Percentiles rank a stretch among this genome's conserved stretches.
Evolutionary conservation across 2,797 vertebrate genomes (phyloP).

Genomic region (Hyperoplus lanceolatus): DNA sequence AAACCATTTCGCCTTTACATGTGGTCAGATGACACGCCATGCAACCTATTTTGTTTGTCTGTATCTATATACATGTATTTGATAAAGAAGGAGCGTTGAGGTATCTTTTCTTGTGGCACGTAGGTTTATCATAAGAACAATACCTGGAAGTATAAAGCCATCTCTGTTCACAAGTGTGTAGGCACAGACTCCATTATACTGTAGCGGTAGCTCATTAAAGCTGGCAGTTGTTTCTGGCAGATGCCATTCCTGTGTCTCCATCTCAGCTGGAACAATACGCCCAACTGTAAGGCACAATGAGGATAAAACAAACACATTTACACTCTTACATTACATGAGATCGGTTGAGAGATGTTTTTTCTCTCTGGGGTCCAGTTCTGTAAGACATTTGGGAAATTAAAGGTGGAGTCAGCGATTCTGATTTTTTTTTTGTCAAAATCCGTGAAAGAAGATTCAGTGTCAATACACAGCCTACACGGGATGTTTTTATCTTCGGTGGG

Average conservation of each 20-base stretch:
- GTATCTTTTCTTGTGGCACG: not conserved
- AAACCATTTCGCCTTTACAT: no score
- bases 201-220: constrained; percentile 85
- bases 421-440: no score
- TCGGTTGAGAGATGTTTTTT: not conserved
- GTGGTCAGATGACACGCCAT: not conserved
- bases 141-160: constrained; percentile 93
- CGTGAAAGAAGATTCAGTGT: no score
- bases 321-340: not conserved
- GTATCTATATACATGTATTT: not conserved
- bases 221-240: constrained; percentile 86
- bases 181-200: constrained; percentile 92
- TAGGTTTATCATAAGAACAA: not conserved
- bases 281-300: constrained; percentile 76
- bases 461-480: no score
- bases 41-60: not conserved
- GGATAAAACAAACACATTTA: not conserved
- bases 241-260: constrained; percentile 89
- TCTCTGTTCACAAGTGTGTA: constrained; percentile 86
- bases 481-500: no score
- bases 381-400: not conserved
- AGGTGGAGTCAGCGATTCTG: no score
- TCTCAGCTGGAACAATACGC: constrained; percentile 80
- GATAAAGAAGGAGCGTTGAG: not conserved
- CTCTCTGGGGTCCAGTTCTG: not conserved